phyloP scores from a whole-genome alignment of 2,797 vertebrate genomes.

The Sebastes itinus region DNA sequence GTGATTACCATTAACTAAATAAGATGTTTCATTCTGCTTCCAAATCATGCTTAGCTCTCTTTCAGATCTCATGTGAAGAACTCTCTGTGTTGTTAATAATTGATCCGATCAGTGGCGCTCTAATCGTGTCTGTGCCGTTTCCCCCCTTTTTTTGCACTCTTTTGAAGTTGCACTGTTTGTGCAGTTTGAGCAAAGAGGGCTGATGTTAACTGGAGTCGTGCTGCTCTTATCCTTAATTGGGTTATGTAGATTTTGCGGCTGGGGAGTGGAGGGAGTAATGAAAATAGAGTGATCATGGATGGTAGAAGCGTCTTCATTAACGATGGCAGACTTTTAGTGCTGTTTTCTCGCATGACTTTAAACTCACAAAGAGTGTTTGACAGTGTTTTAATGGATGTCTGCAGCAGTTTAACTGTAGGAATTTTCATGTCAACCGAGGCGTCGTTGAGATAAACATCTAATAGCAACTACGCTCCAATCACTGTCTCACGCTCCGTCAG shows the following conservation, averaged over 20 bases:
- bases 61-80: slow-evolving; percentile 33
- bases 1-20: slow-evolving; percentile 23
- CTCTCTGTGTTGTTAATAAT: slow-evolving; percentile 52
- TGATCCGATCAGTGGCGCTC: slow-evolving; percentile 26
- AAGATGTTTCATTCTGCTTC: slow-evolving; percentile 14
- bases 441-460: slow-evolving; percentile 20
- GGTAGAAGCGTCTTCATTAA: slow-evolving; percentile 10
- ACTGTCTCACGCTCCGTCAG: slow-evolving; percentile 27
- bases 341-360: not conserved
- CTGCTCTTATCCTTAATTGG: slow-evolving; percentile 59
- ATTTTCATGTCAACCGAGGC: not conserved
- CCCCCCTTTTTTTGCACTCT: not conserved
- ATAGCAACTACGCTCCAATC: slow-evolving; percentile 22
- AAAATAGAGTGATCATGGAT: slow-evolving; percentile 1
- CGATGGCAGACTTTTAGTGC: not conserved
- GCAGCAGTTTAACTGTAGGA: not conserved
- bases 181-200: slow-evolving; percentile 24
- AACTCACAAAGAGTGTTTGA: not conserved
- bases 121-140: not conserved
- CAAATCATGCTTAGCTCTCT: not conserved
- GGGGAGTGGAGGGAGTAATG: slow-evolving; percentile 9
- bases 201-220: slow-evolving; percentile 52
- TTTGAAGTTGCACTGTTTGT: slow-evolving; percentile 63
- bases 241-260: slow-evolving; percentile 33
- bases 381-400: not conserved